Base-by-base conservation (phyloP, 1,140 invertebrate species). In the Lasioglossum baleicum region DNA sequence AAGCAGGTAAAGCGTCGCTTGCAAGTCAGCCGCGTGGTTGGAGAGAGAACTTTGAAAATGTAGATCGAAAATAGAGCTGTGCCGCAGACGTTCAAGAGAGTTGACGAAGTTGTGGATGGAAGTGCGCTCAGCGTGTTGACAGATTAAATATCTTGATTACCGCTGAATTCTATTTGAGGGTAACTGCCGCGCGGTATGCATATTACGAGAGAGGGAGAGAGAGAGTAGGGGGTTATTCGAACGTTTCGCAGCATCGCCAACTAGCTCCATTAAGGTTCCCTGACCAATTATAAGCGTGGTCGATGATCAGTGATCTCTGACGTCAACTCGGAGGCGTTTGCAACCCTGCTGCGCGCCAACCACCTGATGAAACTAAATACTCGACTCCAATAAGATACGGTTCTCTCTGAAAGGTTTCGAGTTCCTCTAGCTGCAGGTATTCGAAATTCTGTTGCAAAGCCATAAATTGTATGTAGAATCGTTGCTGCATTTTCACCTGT, bases 121-220 rank as follows among this genome's bases (percentile, higher is more conserved):
- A 58, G 56, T 58, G n/a, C n/a, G n/a, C 56, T 7, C 17, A 6
- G 20, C 7, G 17, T n/a, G 56, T n/a, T 58, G 56, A 58, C 56
- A 20, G 56, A 58, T 58, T 58, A n/a, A 58, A n/a, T n/a, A 58
- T 58, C n/a, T 58, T 58, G 56, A 58, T 58, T 58, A n/a, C 20
- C 17, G 56, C 7, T n/a, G 56, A 26, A 58, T n/a, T 58, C 56
- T n/a, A n/a, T 58, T 58, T n/a, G 7, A 22, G 56, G 56, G 20
- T 58, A n/a, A n/a, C 56, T 58, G n/a, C 56, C 6, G 6, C 6
- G 17, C 5, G n/a, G 56, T 20, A 8, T 53, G 15, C 51, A 53
- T 20, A 53, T 58, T 58, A 58, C 56, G n/a, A 6, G 7, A 20
- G 11, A 15, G 15, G 0, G 7, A 0, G 56, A 2, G 7, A 26